These are phyloP conservation scores for Oncorhynchus keta DNA, from an alignment of 2,113 vertebrate species.

Conservation along the genomic window DNA sequence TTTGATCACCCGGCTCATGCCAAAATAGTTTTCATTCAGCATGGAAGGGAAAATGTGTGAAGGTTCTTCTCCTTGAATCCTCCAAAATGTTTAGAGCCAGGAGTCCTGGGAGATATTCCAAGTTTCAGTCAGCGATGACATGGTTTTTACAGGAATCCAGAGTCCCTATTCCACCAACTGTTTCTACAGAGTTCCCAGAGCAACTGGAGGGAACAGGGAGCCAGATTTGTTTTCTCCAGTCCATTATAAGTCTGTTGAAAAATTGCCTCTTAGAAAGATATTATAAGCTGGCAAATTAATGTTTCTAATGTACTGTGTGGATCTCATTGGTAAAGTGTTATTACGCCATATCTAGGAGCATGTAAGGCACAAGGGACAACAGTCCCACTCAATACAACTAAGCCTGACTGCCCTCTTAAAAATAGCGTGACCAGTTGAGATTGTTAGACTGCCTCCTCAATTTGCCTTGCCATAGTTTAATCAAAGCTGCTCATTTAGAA, in stretches of 20 bases:
- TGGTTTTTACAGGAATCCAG: conserved; percentile 9
- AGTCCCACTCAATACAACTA: no score
- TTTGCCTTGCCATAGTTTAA: conserved; percentile 6
- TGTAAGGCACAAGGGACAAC: no score
- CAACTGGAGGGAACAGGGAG: not conserved
- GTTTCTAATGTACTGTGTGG: no score
- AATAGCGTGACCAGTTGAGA: not conserved
- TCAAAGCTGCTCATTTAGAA: conserved; percentile 22
- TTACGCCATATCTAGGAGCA: no score
- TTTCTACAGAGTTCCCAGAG: conserved; percentile 2
- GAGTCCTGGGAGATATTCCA: not conserved
- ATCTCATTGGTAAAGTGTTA: no score
- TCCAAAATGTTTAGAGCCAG: conserved; percentile 28
- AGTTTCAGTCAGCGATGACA: not conserved
- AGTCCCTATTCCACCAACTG: not conserved
- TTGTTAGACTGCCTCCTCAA: conserved; percentile 7
- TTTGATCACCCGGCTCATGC: conserved; percentile 39
- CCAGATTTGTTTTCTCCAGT: not conserved
- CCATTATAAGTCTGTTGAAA: no score
- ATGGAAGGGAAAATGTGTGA: conserved; percentile 1
- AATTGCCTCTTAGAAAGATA: no score
- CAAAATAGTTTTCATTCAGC: conserved; percentile 22
- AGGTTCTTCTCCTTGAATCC: not conserved
- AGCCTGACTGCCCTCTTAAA: not conserved
- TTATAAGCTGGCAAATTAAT: no score